Evolutionary conservation across 2,113 vertebrate genomes (phyloP).

Genomic region (Equus przewalskii): DNA sequence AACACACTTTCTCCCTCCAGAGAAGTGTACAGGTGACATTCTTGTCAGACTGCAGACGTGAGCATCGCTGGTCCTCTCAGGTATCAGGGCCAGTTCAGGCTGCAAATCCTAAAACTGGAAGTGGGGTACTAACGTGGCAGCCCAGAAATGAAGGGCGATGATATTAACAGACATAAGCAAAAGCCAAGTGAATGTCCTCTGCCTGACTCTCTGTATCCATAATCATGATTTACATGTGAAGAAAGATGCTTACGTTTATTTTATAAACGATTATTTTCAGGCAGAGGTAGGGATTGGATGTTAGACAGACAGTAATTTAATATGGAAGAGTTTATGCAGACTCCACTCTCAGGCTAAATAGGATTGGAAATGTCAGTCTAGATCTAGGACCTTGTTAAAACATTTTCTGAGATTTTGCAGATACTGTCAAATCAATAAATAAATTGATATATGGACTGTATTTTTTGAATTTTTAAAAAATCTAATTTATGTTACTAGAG

Average conservation of each 20-base stretch:
- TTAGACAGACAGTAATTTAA: slow-evolving; percentile 63
- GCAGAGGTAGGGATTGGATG: not conserved
- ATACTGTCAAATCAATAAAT: slow-evolving; percentile 22
- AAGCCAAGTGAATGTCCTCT: not conserved
- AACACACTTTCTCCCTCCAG: not conserved
- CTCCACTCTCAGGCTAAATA: not conserved
- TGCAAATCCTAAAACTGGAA: not conserved
- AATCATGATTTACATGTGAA: not conserved
- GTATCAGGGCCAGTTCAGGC: not conserved
- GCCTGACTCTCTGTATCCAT: not conserved
- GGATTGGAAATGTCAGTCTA: slow-evolving; percentile 31
- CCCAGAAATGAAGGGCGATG: not conserved
- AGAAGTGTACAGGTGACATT: not conserved
- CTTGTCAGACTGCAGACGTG: not conserved
- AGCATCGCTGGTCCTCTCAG: not conserved
- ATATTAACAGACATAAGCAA: not conserved
- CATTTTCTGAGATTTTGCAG: slow-evolving; percentile 38
- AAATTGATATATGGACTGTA: not conserved
- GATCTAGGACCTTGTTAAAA: slow-evolving; percentile 42
- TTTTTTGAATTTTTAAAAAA: slow-evolving; percentile 56
- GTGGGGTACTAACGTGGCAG: not conserved
- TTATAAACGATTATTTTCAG: slow-evolving; percentile 22
- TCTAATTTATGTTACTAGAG: slow-evolving; percentile 69
- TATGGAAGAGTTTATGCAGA: slow-evolving; percentile 39
- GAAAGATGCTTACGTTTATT: not conserved